Base-by-base conservation (phyloP, 2,888 invertebrate species). In the Quadroppia sp. region DNA sequence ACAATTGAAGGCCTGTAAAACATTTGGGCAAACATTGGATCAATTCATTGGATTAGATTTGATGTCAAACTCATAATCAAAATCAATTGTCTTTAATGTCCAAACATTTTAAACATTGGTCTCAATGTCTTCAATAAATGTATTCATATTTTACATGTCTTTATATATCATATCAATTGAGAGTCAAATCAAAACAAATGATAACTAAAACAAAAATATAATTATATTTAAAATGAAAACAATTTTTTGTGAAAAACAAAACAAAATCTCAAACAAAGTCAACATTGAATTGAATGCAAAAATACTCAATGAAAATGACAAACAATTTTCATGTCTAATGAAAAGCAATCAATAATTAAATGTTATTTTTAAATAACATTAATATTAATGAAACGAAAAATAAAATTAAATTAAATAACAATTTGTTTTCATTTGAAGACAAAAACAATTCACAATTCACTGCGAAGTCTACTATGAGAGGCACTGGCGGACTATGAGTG, bases 1-100 rank as follows among this genome's bases (percentile, higher is more conserved):
- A 7, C 53, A 53, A 53, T 50, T 53, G 7, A 61, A 61, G 32
- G 61, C 61, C 61, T 61, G 61, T 4, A 61, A 61, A 61, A 61
- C 61, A 61, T 61, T 50, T 50, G 17, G 50, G 3, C 20, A 50
- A 50, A 50, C 17, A 17, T 32, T 61, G 11, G 61, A 20, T 17
- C 53, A 53, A 53, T 53, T 61, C 32, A 61, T 50, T n/a, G 4
- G 17, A 36, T 28, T 28, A 15, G 15, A 42, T 11, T 42, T 42
- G 15, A 15, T 11, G 11, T 11, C 15, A 42, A 42, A 11, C 45
- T 42, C 45, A 42, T 11, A 15, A 42, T 15, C 15, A 42, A 53
- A 50, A 53, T 53, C 23, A 53, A 53, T 53, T 53, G 11, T n/a
- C 20, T 48, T 45, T 45, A 45, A 48, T 48, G 48, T 48, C 48